A percentile compares a stretch with the other conserved stretches of the same genome.
Evolutionary conservation across 2,113 vertebrate genomes (phyloP).

Genomic region (Odobenus rosmarus): DNA sequence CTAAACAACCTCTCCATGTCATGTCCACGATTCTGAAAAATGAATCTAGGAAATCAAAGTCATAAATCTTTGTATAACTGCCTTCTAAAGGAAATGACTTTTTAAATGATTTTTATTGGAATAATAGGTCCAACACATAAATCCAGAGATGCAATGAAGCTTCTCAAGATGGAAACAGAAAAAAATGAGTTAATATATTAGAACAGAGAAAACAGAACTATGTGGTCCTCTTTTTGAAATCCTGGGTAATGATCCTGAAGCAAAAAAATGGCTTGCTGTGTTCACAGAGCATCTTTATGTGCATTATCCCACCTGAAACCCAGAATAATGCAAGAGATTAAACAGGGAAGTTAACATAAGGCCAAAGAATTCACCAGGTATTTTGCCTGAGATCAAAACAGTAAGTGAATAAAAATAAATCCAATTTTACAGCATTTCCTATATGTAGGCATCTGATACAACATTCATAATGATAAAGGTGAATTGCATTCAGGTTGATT

Average conservation of each 20-base stretch:
- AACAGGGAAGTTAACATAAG: not conserved
- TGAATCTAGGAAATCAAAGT: constrained; percentile 43
- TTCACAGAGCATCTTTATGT: not conserved
- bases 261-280: not conserved
- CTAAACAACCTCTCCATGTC: not conserved
- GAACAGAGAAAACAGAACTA: not conserved
- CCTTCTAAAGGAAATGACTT: constrained; percentile 16
- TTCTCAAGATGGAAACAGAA: constrained; percentile 55
- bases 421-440: not conserved
- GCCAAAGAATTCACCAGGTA: not conserved
- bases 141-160: constrained; percentile 3
- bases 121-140: constrained; percentile 38
- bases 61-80: constrained; percentile 22
- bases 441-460: not conserved
- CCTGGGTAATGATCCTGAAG: not conserved
- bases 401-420: not conserved
- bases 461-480: not conserved
- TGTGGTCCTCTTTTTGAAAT: not conserved
- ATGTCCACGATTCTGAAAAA: constrained; percentile 41
- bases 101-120: constrained; percentile 40
- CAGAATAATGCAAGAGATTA: not conserved
- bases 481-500: not conserved
- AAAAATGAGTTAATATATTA: constrained; percentile 27
- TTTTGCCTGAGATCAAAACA: not conserved
- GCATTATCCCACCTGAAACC: not conserved